Evolutionary conservation across 2,113 vertebrate genomes (phyloP), one percentile per base, ranked within the genome.

Genomic region (Passer domesticus): DNA sequence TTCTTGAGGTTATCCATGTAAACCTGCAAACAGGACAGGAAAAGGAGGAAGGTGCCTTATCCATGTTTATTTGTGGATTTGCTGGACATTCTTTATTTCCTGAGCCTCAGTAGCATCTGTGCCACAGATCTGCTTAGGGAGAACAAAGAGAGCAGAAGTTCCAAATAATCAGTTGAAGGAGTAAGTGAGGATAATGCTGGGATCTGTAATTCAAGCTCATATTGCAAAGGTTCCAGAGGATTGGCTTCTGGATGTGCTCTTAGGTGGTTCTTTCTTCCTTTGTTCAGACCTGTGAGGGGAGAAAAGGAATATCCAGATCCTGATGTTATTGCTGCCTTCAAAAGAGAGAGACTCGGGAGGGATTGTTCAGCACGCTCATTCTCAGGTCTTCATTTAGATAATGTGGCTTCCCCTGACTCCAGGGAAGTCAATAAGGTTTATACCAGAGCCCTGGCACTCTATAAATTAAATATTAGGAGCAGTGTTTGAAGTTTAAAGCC

Each of bases 401-500:
- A 39, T 50, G 62, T 30, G 76, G 2, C 46, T 90, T 93, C 56
- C 62, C 83, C 70, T 39, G 64, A 31, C 66, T 88, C 66, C 6
- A 0, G 58, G 89, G 66, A 77, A 87, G 79, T 87, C 78, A 74
- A 28, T 84, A 44, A 92, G 76, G 72, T 83, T 46, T 84, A 52
- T 66, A 33, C 30, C 39, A 56, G 73, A 87, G 85, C 58, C 63
- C 25, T 80, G 68, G 87, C 84, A 70, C 87, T 94, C 74, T 92
- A 81, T 88, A 87, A 94, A 93, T 95, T 85, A 96, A 96, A 95
- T 93, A 92, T 89, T 59, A 94, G 81, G 92, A 84, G 74, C 86
- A 30, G 70, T 55, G 91, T 85, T 90, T 92, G 91, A 87, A 93
- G 83, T 89, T 87, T 67, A 44, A 46, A 94, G 77, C 74, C 68